phyloP scores from a whole-genome alignment of 1,140 invertebrate species.

The Leptoteleia sp. region DNA sequence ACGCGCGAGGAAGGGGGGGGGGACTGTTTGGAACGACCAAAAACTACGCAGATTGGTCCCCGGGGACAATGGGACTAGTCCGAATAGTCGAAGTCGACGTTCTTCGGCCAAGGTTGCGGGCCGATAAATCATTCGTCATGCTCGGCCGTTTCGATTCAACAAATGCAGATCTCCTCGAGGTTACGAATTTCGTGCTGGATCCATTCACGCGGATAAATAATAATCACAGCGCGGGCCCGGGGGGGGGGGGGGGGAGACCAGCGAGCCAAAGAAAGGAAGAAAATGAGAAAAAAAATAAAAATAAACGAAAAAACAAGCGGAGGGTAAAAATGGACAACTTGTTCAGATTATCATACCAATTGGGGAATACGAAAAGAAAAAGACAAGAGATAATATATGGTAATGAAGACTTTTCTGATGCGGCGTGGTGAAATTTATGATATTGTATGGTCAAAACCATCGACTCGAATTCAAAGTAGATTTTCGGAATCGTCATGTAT shows the following conservation, averaged over 20 bases:
- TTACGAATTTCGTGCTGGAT: slow-evolving; percentile 43
- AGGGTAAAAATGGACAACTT: background rate
- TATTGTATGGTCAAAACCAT: too few relatives aligned
- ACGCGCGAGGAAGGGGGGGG: too few relatives aligned
- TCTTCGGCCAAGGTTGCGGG: slow-evolving; percentile 42
- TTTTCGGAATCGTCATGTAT: background rate
- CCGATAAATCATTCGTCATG: slow-evolving; percentile 54
- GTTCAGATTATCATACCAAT: slow-evolving; percentile 40
- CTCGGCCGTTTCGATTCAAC: slow-evolving; percentile 42
- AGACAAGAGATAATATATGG: slow-evolving; percentile 33
- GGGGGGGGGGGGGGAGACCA: too few relatives aligned
- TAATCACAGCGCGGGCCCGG: slow-evolving; percentile 10
- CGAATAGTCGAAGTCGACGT: slow-evolving; percentile 32
- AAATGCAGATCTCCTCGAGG: slow-evolving; percentile 55
- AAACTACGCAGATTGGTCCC: slow-evolving; percentile 30
- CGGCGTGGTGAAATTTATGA: slow-evolving; percentile 29
- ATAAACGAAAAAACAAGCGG: background rate
- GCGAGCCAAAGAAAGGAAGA: background rate
- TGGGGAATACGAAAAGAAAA: slow-evolving; percentile 20
- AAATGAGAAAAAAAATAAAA: background rate
- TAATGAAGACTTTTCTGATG: slow-evolving; percentile 39
- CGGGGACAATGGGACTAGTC: slow-evolving; percentile 40
- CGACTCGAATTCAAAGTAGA: too few relatives aligned
- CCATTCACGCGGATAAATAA: slow-evolving; percentile 41
- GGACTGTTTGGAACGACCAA: too few relatives aligned